A percentile compares a stretch with the other conserved stretches of the same genome.
Conservation (phyloP, 1,140 invertebrate species). For the Ridgeia piscesae region DNA sequence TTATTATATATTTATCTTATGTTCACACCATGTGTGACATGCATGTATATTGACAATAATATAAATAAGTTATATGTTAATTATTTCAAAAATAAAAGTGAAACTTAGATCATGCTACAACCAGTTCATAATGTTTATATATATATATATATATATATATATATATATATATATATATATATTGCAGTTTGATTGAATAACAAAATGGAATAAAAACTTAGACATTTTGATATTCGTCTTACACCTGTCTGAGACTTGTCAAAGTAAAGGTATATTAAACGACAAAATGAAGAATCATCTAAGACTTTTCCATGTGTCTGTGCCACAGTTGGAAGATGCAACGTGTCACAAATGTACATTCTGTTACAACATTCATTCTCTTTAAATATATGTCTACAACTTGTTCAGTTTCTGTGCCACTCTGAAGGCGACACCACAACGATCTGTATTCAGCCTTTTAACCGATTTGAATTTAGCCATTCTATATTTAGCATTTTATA, state of each 20-base stretch:
- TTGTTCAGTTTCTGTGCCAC: neutral
- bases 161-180: neutral
- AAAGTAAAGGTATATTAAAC: neutral
- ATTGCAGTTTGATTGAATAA: neutral
- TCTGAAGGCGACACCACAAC: neutral
- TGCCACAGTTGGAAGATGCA: neutral
- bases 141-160: no score
- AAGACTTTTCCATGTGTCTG: neutral
- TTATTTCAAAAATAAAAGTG: neutral
- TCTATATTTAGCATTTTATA: no score
- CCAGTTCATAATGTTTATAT: no score
- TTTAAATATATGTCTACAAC: neutral
- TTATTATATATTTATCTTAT: neutral
- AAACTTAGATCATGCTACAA: neutral
- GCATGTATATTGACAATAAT: neutral
- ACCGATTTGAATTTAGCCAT: neutral
- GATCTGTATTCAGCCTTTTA: neutral
- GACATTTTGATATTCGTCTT: neutral
- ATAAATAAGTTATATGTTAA: neutral
- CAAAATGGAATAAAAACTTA: neutral
- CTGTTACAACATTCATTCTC: neutral
- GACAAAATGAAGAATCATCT: neutral
- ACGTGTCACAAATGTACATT: neutral
- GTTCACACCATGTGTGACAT: neutral
- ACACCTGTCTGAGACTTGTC: neutral